Conservation (phyloP, 2,797 vertebrate genomes). For the Lindbergichthys nudifrons region DNA sequence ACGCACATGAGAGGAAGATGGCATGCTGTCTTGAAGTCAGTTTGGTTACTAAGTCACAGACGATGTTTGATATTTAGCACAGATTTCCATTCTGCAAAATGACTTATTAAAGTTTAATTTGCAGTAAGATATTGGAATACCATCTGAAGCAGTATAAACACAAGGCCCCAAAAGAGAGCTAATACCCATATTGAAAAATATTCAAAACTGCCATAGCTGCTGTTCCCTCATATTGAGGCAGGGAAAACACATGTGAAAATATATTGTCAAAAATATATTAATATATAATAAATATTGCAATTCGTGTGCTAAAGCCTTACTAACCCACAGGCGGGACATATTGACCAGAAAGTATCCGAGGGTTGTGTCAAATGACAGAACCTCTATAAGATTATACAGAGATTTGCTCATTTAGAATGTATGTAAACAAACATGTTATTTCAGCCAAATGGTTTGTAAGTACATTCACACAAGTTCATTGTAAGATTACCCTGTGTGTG, state of each 20-base stretch:
- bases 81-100: not conserved
- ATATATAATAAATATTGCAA: not conserved
- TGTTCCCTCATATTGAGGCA: not conserved
- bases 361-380: not conserved
- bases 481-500: too few relatives aligned
- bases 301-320: not conserved
- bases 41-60: not conserved
- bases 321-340: not conserved
- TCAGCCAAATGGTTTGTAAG: not conserved
- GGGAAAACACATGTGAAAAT: not conserved
- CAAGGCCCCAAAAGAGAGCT: not conserved
- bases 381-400: not conserved
- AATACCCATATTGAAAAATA: too few relatives aligned
- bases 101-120: too few relatives aligned
- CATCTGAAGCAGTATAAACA: not conserved
- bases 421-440: too few relatives aligned
- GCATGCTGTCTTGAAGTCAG: not conserved
- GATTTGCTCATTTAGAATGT: not conserved
- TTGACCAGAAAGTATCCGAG: not conserved
- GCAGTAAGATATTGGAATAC: not conserved
- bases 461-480: too few relatives aligned
- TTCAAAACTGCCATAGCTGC: not conserved
- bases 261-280: not conserved
- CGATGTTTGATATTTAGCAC: not conserved
- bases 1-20: not conserved